Conservation (phyloP, 35 echinoderm and acorn worm species). For the Diadema setosum region DNA sequence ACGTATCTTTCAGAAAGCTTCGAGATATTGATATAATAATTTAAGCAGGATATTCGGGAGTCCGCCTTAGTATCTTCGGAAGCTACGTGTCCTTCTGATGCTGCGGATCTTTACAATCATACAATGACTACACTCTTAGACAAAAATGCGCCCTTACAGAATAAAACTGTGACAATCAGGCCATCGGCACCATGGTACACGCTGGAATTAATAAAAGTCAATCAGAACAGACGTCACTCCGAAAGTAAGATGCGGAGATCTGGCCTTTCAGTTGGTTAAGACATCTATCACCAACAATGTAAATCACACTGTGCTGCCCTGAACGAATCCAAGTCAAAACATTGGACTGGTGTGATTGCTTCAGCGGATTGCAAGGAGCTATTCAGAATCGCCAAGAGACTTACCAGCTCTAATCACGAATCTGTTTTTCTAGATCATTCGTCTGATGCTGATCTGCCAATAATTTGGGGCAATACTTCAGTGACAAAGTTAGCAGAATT, state of each 20-base stretch:
- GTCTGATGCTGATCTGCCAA: conserved; percentile 4
- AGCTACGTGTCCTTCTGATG: background rate
- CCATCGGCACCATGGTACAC: conserved; percentile 30
- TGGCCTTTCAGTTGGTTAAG: conserved; percentile 22
- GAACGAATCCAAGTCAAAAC: conserved; percentile 8
- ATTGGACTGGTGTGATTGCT: background rate
- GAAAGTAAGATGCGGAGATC: conserved; percentile 24
- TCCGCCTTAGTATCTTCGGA: background rate
- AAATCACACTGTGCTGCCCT: background rate
- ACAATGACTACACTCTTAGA: conserved; percentile 13
- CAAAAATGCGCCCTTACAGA: background rate
- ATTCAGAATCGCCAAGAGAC: conserved; percentile 12
- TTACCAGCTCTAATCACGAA: background rate
- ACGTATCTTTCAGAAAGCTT: no score
- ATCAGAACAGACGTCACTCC: conserved; percentile 1
- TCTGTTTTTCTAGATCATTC: conserved; percentile 12
- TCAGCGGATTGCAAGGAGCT: conserved; percentile 9
- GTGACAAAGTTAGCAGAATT: conserved; percentile 22
- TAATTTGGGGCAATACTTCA: conserved; percentile 45
- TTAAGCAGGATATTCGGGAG: background rate
- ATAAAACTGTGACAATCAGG: conserved; percentile 21
- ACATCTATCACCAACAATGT: conserved; percentile 12
- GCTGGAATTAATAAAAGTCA: background rate
- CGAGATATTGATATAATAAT: conserved; percentile 9
- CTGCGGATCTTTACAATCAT: conserved; percentile 12